Percentiles rank a stretch among this genome's conserved stretches.
phyloP scores from a whole-genome alignment of 2,113 vertebrate genomes.

The Fregata magnificens region DNA sequence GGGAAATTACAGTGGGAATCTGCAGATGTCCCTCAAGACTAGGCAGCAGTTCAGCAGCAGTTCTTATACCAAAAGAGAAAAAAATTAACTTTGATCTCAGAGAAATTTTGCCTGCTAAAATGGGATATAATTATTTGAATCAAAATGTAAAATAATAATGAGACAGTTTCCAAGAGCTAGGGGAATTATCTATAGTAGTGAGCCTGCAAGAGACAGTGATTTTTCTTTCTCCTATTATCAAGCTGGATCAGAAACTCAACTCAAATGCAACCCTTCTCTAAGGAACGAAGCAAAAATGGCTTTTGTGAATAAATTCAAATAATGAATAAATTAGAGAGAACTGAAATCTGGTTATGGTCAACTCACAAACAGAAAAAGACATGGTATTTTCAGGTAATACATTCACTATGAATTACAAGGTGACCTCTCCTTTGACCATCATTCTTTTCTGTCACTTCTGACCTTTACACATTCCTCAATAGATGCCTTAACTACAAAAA shows the following conservation, averaged over 20 bases:
- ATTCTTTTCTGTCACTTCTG: not conserved
- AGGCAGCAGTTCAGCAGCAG: not conserved
- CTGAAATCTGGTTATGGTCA: not conserved
- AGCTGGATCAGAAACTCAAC: not conserved
- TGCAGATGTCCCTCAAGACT: not conserved
- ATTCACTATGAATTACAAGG: not conserved
- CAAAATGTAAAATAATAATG: constrained; percentile 6
- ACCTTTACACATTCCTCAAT: not conserved
- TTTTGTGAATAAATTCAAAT: not conserved
- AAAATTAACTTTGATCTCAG: not conserved
- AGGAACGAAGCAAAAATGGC: not conserved
- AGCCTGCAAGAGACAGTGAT: not conserved
- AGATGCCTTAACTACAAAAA: not conserved
- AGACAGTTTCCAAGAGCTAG: not conserved
- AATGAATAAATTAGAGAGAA: not conserved
- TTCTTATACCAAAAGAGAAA: not conserved
- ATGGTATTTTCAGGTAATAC: not conserved
- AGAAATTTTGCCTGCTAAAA: not conserved
- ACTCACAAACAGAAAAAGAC: not conserved
- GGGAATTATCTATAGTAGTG: not conserved
- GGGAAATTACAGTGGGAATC: not conserved
- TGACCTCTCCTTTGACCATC: not conserved
- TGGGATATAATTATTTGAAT: not conserved
- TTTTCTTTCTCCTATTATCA: not conserved
- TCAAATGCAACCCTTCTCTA: not conserved